Conservation (phyloP, 23 tunicate species). For the Oikopleura albicans region DNA sequence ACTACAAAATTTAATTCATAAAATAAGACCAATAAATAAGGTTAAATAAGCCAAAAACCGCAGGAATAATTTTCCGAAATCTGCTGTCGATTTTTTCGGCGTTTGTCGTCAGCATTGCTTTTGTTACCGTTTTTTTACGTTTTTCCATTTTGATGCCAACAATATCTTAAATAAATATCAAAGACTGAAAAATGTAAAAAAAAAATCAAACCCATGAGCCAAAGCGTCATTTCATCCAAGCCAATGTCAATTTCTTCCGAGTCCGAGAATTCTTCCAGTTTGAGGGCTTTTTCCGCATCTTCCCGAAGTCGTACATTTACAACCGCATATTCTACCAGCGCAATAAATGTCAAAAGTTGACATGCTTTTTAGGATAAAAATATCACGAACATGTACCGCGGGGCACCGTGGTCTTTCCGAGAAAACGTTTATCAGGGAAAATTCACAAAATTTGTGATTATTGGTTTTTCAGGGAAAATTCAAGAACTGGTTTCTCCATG, state of each 20-base stretch:
- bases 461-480: no score
- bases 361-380: no score
- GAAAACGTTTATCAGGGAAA: no score
- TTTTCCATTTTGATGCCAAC: neutral
- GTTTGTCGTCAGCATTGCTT: neutral
- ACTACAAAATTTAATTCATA: no score
- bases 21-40: neutral
- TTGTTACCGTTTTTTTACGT: neutral
- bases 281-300: neutral
- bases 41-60: neutral
- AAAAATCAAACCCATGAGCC: neutral
- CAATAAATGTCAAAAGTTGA: neutral
- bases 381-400: no score
- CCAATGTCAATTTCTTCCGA: neutral
- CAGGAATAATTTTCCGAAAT: neutral
- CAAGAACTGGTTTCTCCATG: no score
- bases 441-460: no score
- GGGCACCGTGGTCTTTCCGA: no score
- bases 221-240: neutral
- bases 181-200: neutral
- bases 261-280: neutral
- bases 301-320: neutral
- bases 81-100: neutral
- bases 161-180: neutral
- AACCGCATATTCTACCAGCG: constrained; percentile 3